Conservation (phyloP, 2,113 vertebrate genomes). For the Chroicocephalus ridibundus region DNA sequence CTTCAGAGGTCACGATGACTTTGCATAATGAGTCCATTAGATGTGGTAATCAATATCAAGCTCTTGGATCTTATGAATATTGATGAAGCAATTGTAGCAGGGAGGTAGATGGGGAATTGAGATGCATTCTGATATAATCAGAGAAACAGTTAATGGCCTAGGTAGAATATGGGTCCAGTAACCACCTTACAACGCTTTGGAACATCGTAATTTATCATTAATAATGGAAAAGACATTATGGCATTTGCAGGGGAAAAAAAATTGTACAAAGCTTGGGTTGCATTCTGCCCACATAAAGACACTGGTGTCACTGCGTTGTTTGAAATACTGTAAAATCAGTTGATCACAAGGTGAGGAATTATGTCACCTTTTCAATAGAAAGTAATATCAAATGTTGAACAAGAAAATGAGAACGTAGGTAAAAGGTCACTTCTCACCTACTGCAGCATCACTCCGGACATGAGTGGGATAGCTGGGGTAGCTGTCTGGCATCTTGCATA, state of each 20-base stretch:
- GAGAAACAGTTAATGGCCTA: conserved; percentile 69
- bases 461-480: background rate
- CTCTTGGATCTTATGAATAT: conserved; percentile 77
- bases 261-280: background rate
- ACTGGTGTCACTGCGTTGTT: background rate
- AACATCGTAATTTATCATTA: conserved; percentile 34
- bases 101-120: conserved; percentile 64
- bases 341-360: background rate
- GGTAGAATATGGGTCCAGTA: conserved; percentile 59
- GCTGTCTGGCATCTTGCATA: background rate
- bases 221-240: background rate
- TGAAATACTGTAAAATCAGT: background rate
- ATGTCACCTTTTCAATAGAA: background rate
- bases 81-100: conserved; percentile 72
- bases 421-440: background rate
- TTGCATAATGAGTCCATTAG: conserved; percentile 76
- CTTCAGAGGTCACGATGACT: conserved; percentile 62
- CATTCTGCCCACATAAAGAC: background rate
- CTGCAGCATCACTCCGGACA: background rate
- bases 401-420: background rate
- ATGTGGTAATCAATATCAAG: conserved; percentile 73
- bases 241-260: background rate
- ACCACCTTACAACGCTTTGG: conserved; percentile 52
- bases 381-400: background rate
- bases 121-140: conserved; percentile 69